These are phyloP conservation scores for Chionis minor DNA, from an alignment of 2,113 vertebrate species.

Conservation along the genomic window DNA sequence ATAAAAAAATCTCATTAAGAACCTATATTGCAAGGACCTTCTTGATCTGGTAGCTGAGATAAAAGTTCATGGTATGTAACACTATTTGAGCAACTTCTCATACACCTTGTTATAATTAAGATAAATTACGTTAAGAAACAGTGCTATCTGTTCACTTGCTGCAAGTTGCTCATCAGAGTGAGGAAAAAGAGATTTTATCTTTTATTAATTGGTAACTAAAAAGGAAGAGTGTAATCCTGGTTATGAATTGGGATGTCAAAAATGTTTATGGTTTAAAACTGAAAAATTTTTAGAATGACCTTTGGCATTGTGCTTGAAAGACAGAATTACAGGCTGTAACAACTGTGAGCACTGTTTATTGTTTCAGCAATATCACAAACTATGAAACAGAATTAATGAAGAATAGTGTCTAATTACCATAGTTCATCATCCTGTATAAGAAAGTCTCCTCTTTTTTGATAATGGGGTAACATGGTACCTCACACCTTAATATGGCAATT, in stretches of 20 bases:
- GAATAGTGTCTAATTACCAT: neutral
- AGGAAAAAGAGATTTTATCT: neutral
- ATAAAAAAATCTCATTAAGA: constrained; percentile 10
- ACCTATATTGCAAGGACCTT: neutral
- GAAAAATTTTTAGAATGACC: neutral
- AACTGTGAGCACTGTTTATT: neutral
- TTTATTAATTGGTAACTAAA: neutral
- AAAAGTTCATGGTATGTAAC: neutral
- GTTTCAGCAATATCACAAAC: neutral
- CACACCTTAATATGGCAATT: neutral
- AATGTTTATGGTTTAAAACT: neutral
- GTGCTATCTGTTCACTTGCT: neutral
- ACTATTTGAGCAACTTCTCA: neutral
- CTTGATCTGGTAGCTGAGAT: neutral
- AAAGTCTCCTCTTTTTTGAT: neutral
- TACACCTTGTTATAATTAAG: neutral
- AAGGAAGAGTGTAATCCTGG: neutral
- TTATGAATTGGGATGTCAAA: neutral
- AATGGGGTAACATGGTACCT: neutral
- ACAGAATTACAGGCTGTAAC: neutral
- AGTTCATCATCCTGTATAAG: neutral
- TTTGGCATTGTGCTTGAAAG: neutral
- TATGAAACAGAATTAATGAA: neutral
- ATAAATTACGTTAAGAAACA: neutral
- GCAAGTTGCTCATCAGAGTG: neutral